Evolutionary conservation across 2,113 vertebrate genomes (phyloP).

Genomic region (Perca schrenkii): DNA sequence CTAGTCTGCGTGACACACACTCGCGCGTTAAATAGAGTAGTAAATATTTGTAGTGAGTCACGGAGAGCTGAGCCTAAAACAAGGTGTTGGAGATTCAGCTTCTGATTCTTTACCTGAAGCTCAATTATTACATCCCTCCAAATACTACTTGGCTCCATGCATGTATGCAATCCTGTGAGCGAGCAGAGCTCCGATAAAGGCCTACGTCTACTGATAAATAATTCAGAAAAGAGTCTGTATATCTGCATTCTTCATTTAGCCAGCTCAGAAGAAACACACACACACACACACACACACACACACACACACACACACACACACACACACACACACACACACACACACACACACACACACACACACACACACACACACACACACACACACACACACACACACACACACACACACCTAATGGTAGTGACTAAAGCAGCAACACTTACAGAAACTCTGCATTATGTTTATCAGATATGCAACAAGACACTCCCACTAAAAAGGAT

Average conservation of each 20-base stretch:
- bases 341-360: too few species aligned
- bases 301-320: too few species aligned
- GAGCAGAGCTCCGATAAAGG: constrained; percentile 62
- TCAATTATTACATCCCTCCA: constrained; percentile 36
- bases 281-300: too few species aligned
- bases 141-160: constrained; percentile 12
- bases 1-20: neutral
- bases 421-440: neutral
- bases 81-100: constrained; percentile 24
- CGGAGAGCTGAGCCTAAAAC: neutral
- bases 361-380: too few species aligned
- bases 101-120: constrained; percentile 32
- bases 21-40: neutral
- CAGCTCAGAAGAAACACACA: neutral
- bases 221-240: constrained; percentile 60
- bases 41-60: constrained; percentile 1
- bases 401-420: neutral
- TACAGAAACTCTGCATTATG: neutral
- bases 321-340: too few species aligned
- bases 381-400: neutral
- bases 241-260: constrained; percentile 47
- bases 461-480: neutral
- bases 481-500: too few species aligned
- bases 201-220: constrained; percentile 69
- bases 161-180: constrained; percentile 48